phyloP scores from a whole-genome alignment of 2,888 invertebrate species.

The Desoria tigrina region DNA sequence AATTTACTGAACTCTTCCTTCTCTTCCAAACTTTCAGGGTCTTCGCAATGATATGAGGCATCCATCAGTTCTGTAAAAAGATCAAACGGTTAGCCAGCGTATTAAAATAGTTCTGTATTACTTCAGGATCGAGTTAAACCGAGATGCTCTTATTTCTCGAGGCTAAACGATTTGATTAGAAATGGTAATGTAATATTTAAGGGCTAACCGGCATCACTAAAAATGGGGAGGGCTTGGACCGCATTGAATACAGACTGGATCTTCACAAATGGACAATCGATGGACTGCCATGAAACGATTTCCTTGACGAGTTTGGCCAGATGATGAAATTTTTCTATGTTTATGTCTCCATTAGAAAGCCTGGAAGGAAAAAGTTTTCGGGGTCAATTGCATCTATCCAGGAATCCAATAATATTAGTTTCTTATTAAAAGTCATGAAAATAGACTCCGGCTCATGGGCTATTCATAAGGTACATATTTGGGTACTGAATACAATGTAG shows the following conservation, averaged over 20 bases:
- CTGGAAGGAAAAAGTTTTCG: neutral
- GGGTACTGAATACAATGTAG: too few species aligned
- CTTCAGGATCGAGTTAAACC: too few species aligned
- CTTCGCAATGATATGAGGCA: constrained; percentile 93
- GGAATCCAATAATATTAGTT: neutral
- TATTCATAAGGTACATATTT: too few species aligned
- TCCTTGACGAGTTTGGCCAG: constrained; percentile 88
- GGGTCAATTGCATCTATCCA: neutral
- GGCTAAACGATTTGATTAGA: too few species aligned
- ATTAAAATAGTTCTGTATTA: too few species aligned
- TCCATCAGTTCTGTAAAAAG: constrained; percentile 71
- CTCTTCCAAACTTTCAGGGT: constrained; percentile 86
- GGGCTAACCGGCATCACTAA: constrained; percentile 75
- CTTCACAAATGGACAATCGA: constrained; percentile 79
- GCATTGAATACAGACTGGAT: constrained; percentile 67
- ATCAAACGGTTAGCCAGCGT: too few species aligned
- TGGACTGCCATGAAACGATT: constrained; percentile 81
- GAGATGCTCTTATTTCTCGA: too few species aligned
- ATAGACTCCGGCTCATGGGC: too few species aligned
- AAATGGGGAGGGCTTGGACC: constrained; percentile 79
- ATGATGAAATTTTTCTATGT: constrained; percentile 93
- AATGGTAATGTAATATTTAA: too few species aligned
- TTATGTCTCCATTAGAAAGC: constrained; percentile 79
- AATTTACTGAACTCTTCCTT: constrained; percentile 75
- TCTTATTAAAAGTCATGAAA: too few species aligned